Evolutionary conservation across 2,888 invertebrate genomes (phyloP).

Genomic region (Linyphia triangularis): DNA sequence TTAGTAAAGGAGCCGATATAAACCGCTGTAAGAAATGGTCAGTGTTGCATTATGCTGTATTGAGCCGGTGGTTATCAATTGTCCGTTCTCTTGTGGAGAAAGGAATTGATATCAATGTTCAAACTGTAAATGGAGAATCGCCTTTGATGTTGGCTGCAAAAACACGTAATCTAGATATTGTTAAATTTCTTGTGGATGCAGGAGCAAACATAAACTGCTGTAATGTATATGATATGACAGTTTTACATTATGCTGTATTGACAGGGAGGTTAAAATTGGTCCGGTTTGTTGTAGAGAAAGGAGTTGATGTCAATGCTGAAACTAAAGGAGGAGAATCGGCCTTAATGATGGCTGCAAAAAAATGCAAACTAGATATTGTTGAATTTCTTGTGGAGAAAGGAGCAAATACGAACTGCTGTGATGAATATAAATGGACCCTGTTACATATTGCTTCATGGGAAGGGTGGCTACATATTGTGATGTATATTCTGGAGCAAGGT

Average conservation of each 20-base stretch:
- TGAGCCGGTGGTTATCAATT: background rate
- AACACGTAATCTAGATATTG: background rate
- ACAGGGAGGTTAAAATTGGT: background rate
- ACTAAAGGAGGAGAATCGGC: background rate
- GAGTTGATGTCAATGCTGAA: slow-evolving; percentile 21
- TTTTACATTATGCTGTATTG: background rate
- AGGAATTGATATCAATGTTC: background rate
- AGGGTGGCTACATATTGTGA: slow-evolving; percentile 82
- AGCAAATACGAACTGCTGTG: background rate
- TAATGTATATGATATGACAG: background rate
- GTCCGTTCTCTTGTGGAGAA: background rate
- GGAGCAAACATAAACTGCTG: too few relatives aligned
- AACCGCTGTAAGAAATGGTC: background rate
- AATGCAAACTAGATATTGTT: slow-evolving; percentile 78
- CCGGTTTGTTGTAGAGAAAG: background rate
- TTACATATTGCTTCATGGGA: background rate
- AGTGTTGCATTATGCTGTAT: background rate
- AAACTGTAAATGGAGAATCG: background rate
- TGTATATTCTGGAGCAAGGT: slow-evolving; percentile 87
- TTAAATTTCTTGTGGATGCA: background rate
- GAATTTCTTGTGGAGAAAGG: background rate
- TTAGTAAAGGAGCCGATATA: background rate
- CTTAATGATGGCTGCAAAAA: slow-evolving; percentile 89
- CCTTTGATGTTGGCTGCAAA: background rate
- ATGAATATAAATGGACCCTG: background rate